Evolutionary conservation across 2,888 invertebrate species (phyloP), one percentile per base, ranked within the genome.

Genomic region (Cremastinae sp.): DNA sequence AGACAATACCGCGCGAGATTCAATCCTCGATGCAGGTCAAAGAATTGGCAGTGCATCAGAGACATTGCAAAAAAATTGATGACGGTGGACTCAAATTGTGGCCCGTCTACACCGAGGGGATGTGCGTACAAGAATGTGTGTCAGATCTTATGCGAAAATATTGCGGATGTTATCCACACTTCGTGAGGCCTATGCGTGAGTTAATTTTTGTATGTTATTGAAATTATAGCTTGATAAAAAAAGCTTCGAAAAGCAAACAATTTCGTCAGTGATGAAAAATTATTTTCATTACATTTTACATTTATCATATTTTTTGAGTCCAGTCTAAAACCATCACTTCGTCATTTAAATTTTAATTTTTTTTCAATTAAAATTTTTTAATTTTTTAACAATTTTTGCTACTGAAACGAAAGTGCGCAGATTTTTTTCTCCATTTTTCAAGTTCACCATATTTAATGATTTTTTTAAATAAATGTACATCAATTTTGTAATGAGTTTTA

Each of bases 161-260:
- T 62, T 96, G 95, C 84, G 91, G 92, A 0, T 96, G 96, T 86
- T 90, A 94, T 39, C 96, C 96, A 0, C 94, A 95, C 86, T 95
- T 95, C 84, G 95, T 95, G 80, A 92, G 94, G 75, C 92, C 90
- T 73, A 91, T 91, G 74, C 92, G 95, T 94, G 87, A 90, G 89
- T 59, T 20, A n/a, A n/a, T n/a, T n/a, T n/a, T n/a, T n/a, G n/a
- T n/a, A n/a, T n/a, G n/a, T n/a, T n/a, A n/a, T n/a, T n/a, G n/a
- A n/a, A n/a, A n/a, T n/a, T n/a, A n/a, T n/a, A n/a, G n/a, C n/a
- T n/a, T n/a, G n/a, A n/a, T n/a, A n/a, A n/a, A n/a, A n/a, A n/a
- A n/a, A n/a, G n/a, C n/a, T n/a, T n/a, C 1, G 47, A 39, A 66
- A 22, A 47, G 20, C 22, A 41, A 47, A 37, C 51, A 49, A 55